Percentiles rank a stretch among this genome's conserved stretches.
These are phyloP conservation scores for Sitobion miscanthi DNA, from an alignment of 1,140 invertebrate species.

Conservation along the genomic window DNA sequence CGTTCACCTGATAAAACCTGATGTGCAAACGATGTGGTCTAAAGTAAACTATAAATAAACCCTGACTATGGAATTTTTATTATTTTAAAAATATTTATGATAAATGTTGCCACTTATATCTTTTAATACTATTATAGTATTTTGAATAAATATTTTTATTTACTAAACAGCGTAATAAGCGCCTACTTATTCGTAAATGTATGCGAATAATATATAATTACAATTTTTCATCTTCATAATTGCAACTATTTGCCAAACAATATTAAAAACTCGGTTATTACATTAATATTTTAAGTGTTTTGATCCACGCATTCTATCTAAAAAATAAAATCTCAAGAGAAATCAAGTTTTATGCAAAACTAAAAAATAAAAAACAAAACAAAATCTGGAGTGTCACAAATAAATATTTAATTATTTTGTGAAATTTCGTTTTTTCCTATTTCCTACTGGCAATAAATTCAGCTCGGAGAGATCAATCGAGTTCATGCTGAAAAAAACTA, in stretches of 20 bases:
- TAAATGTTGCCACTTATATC: not conserved
- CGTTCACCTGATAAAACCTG: too few species aligned
- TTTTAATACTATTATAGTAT: not conserved
- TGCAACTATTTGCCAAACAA: not conserved
- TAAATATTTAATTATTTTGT: not conserved
- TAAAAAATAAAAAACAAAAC: not conserved
- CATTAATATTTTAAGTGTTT: not conserved
- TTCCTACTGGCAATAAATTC: not conserved
- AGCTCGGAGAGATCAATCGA: not conserved
- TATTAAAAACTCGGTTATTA: not conserved
- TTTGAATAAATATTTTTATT: not conserved
- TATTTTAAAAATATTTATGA: not conserved
- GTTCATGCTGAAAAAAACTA: not conserved
- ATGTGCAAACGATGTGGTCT: too few species aligned
- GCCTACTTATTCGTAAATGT: not conserved
- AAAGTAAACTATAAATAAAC: too few species aligned
- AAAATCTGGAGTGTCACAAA: not conserved
- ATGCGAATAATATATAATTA: not conserved
- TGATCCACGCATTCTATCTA: not conserved
- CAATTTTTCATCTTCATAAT: not conserved
- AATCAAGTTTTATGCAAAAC: not conserved
- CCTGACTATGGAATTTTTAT: not conserved
- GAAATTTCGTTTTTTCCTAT: not conserved
- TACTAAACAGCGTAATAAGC: not conserved
- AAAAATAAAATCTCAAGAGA: not conserved